Base-by-base conservation (phyloP, 2,797 vertebrate species). In the Hyperoplus lanceolatus region DNA sequence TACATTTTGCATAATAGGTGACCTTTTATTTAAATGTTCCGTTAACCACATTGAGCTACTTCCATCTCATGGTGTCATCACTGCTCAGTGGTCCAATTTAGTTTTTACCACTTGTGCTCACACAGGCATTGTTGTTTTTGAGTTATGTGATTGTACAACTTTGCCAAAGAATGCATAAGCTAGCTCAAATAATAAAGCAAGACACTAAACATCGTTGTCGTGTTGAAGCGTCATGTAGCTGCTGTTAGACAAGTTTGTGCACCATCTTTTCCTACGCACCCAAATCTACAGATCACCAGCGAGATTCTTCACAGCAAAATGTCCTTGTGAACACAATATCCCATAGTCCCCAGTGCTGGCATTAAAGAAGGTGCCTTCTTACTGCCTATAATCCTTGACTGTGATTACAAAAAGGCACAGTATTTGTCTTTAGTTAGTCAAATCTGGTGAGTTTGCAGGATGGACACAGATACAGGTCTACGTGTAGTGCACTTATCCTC, bases 401-500 rank as follows among this genome's bases (percentile, higher is more conserved):
- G 43, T 57, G 64, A 70, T 68, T 49, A 60, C 49, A 2, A 2
- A 39, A 42, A 61, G 79, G 59, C 62, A 62, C 67, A 10, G 55
- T 62, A 43, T 73, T 59, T 85, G 59, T 87, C 55, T 62, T 41
- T 8, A 51, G 57, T 77, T 70, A 61, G 77, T 64, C 1, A 49
- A 87, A 82, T 61, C 55, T 12, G 87, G 82, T 80, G 56, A 87
- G 80, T 75, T 70, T 65, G 79, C 77, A 87, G 85, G 87, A 85
- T 11, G 60, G 77, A 87, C 68, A 85, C 64, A 75, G 76, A 59
- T 73, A 60, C 78, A 80, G 85, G 72, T 85, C 62, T 46, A 68
- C 63, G 81, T 86, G 80, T 87, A 85, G 84, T 91, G 92, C 89
- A 90, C 91, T 92, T 91, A 86, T 81, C 83, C 81, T 92, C 88